phyloP scores from a whole-genome alignment of 2,113 vertebrate genomes.

The Tiliqua scincoides region DNA sequence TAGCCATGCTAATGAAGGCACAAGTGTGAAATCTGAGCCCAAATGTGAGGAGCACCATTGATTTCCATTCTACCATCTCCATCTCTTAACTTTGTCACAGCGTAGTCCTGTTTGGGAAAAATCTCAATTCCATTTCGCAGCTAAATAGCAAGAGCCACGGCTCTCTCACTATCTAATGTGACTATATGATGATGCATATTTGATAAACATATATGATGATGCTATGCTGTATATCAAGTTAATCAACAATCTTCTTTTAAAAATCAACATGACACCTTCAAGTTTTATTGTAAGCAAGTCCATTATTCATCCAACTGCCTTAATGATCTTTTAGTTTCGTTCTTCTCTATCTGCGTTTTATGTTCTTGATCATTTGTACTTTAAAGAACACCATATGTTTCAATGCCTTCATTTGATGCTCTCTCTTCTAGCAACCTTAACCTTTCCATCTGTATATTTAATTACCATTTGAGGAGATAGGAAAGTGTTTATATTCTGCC shows the following conservation, averaged over 20 bases:
- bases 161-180: background rate
- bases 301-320: slow-evolving; percentile 58
- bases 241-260: background rate
- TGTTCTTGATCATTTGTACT: slow-evolving; percentile 54
- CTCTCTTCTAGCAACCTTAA: slow-evolving; percentile 55
- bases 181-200: background rate
- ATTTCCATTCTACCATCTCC: no score
- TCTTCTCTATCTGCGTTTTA: slow-evolving; percentile 49
- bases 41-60: no score
- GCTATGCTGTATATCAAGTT: background rate
- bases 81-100: no score
- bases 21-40: no score
- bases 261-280: background rate
- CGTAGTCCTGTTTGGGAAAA: no score
- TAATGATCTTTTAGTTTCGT: slow-evolving; percentile 60
- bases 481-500: slow-evolving; percentile 12
- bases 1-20: no score
- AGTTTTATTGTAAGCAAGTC: slow-evolving; percentile 38
- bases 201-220: no score
- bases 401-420: slow-evolving; percentile 52
- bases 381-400: slow-evolving; percentile 66
- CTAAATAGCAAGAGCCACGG: background rate
- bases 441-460: slow-evolving; percentile 59
- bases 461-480: slow-evolving; percentile 42
- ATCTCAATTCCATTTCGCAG: background rate